Base-by-base conservation (phyloP, 2,113 vertebrate species). In the Zingel zingel region DNA sequence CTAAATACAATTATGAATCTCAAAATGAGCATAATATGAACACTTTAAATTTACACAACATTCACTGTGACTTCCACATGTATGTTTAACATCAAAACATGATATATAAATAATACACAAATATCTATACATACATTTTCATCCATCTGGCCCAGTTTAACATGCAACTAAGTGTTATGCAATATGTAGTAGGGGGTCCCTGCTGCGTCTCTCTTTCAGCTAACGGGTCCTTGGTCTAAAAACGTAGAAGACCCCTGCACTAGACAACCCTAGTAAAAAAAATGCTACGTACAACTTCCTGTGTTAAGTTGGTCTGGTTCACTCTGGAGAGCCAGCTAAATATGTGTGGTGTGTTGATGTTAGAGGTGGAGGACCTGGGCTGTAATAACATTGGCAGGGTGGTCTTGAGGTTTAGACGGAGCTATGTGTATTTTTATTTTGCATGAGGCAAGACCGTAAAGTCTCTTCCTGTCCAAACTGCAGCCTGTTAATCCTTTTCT, bases 371-470 rank as follows among this genome's bases (percentile, higher is more conserved):
- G 27, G 21, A 16, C 8, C 27, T 39, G 62, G 23, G 45, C 69
- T 77, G 56, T 7, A 45, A 77, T 74, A 86, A 86, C 79, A 78
- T 15, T 8, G 11, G 69, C 72, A 47, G 78, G 69, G 81, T 87
- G 83, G 83, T 74, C 86, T 79, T 3, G 6, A 8, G 64, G 43
- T 79, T 59, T 8, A 45, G 57, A 6, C 65, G 8, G 39, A 50
- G 21, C 21, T 39, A 3, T 50, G 36, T 79, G 21, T 79, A 25
- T 81, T 84, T 79, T 67, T 21, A 15, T 16, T 27, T 27, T 27
- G 33, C 56, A 51, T 27, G 62, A 81, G 58, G 61, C 14, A 36
- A 43, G 74, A 56, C 50, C 13, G 43, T 4, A 16, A n/a, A 58
- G n/a, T 36, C 19, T 8, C 59, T 70, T 67, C 43, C 50, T 65